Base-by-base conservation (phyloP, 2,113 vertebrate species). In the Neogobius melanostomus region DNA sequence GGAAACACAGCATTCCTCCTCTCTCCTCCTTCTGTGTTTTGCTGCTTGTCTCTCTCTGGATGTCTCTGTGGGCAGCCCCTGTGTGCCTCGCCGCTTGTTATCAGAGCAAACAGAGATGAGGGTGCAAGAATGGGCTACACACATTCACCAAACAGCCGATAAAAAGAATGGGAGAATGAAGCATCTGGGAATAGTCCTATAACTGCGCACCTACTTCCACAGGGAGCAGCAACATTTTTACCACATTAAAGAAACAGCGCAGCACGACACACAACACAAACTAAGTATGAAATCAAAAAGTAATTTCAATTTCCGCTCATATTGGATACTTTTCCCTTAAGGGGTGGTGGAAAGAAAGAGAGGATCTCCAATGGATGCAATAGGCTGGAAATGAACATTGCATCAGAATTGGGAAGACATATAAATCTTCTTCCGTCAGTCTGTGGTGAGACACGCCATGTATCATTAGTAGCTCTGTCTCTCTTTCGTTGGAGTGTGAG, bases 31-130 rank as follows among this genome's bases (percentile, higher is more conserved):
- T 46, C 63, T 72, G 45, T 71, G 66, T 70, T 48, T 36, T 28
- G 8, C 59, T 69, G 56, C 56, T 28, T 64, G 68, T 64, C 42
- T 71, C 72, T 80, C 56, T 43, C 63, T 48, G 64, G 11, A 66
- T 69, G 68, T 74, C 81, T 85, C 83, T 79, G 66, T 75, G 81
- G 84, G 80, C 78, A 81, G 80, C 70, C 66, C 16, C 8, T 8
- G 67, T n/a, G 48, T 3, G 66, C 73, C 80, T 79, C 64, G 5
- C 5, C 61, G 80, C 88, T 89, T 75, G 70, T 87, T 87, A 87
- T 88, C 88, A 80, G 87, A 86, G 78, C 85, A 87, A 88, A 86
- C 88, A 91, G 80, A 83, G 69, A 83, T 73, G 81, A 79, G 80
- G 72, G 56, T 61, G 81, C 75, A 81, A 80, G 79, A 85, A 81